These are phyloP conservation scores for Tetrax tetrax DNA, from an alignment of 2,113 vertebrate species.

Conservation along the genomic window DNA sequence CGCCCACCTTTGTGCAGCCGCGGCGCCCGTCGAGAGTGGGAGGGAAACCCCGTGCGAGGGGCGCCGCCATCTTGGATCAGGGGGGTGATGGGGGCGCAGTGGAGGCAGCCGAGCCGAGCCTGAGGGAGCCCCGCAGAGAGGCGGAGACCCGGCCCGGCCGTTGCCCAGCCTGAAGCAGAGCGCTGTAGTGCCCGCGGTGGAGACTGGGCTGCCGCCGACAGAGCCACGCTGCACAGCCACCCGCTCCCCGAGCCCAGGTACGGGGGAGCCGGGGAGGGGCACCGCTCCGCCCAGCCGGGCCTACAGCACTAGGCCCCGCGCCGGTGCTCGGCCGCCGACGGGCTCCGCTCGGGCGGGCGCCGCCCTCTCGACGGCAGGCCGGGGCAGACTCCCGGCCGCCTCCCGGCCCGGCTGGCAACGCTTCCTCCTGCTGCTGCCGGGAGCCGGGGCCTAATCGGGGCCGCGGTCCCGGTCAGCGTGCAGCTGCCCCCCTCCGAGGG, in stretches of 20 bases:
- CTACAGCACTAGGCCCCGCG: background rate
- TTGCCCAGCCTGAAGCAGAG: background rate
- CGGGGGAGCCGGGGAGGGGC: background rate
- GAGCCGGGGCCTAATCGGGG: background rate
- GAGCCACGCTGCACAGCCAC: slow-evolving; percentile 72
- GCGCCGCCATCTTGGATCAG: slow-evolving; percentile 89
- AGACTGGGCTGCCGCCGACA: background rate
- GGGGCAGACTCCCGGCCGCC: background rate
- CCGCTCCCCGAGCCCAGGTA: slow-evolving; percentile 72
- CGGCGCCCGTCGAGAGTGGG: slow-evolving; percentile 72
- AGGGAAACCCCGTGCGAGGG: slow-evolving; percentile 88
- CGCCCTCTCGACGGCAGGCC: background rate
- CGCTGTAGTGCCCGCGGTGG: background rate
- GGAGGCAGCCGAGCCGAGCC: background rate
- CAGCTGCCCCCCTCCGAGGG: background rate
- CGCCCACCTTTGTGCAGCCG: slow-evolving; percentile 71
- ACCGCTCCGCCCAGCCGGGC: background rate
- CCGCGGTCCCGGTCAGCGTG: background rate
- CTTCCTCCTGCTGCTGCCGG: background rate
- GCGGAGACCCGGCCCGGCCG: slow-evolving; percentile 12
- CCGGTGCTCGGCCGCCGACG: background rate
- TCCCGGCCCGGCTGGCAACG: fast-evolving
- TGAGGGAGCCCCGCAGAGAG: background rate
- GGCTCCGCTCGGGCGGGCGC: background rate
- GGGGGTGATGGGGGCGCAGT: slow-evolving; percentile 73